These are phyloP conservation scores for Elanoides forficatus DNA, from an alignment of 2,113 vertebrate species.

Conservation along the genomic window DNA sequence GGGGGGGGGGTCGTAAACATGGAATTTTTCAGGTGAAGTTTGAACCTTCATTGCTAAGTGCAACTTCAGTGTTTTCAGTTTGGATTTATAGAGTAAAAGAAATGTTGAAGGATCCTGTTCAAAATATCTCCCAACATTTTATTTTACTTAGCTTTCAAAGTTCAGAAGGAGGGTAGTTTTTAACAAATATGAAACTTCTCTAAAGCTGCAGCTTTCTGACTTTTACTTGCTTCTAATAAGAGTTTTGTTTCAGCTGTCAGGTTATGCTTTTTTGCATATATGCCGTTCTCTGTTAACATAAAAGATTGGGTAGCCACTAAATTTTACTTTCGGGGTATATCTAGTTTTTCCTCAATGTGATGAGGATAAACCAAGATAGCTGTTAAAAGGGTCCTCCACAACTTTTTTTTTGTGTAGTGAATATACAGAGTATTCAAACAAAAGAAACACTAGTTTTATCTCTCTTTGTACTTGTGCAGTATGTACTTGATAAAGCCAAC, in stretches of 20 bases:
- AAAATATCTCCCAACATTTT: background rate
- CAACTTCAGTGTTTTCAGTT: background rate
- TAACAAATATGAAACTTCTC: background rate
- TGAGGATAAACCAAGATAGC: background rate
- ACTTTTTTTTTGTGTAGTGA: background rate
- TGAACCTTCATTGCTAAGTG: background rate
- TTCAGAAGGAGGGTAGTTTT: background rate
- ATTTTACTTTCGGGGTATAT: background rate
- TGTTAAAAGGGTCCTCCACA: background rate
- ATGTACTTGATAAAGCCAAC: background rate
- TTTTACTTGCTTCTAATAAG: background rate
- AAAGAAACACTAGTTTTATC: background rate
- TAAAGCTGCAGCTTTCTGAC: background rate
- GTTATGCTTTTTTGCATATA: background rate
- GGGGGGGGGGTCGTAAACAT: accelerated
- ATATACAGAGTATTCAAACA: background rate
- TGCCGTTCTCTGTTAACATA: background rate
- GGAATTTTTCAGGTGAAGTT: background rate
- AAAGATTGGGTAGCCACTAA: background rate
- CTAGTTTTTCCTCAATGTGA: background rate
- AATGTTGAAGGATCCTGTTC: background rate
- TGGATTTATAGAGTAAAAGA: background rate
- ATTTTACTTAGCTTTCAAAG: background rate
- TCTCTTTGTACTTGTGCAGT: background rate
- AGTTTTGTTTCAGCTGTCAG: background rate